Base-by-base conservation (phyloP, 2,888 invertebrate genomes). In the Phalera bucephala region DNA sequence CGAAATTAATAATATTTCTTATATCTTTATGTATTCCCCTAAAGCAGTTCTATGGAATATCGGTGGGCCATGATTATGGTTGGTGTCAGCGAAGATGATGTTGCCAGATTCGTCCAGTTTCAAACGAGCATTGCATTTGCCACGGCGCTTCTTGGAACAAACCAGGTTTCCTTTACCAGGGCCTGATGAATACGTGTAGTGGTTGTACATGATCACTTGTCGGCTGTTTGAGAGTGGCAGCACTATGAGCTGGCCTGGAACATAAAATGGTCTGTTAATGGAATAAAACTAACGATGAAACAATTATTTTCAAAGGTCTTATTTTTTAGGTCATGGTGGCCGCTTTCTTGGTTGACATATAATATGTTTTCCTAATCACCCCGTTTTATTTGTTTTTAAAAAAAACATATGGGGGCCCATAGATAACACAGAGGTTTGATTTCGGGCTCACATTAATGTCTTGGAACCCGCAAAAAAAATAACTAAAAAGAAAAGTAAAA, bases 21-120 rank as follows among this genome's bases (percentile, higher is more conserved):
- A 25, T 12, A 25, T 13, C 8, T 11, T 32, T 2, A 25, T 12
- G 6, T 25, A 25, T 12, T 12, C 8, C 8, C 25, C 27, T 2
- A 12, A 14, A 27, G 12, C 4, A 4, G 35, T 53, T 10, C 2
- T 30, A 20, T 41, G 36, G 3, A 42, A 46, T 4, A 9, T 7
- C 0, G 59, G 59, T 0, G 56, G 54, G 1, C 40, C 17, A 11
- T 58, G 59, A 23, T 57, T 49, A 13, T 57, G 54, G 1, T 34
- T 6, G 0, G 21, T 38, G 0, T 31, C 1, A 8, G 42, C 58
- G n/a, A n/a, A 34, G 3, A 45, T 1, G 4, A 57, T 13, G 5
- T 4, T 19, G 1, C 59, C 45, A 7, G 31, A 5, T 1, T 26
- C 19, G 3, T 42, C 37, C 1, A 55, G 3, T 25, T 43, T 49